Evolutionary conservation across 2,113 vertebrate species (phyloP), one percentile per base, ranked within the genome.

Genomic region (Meleagris gallopavo): DNA sequence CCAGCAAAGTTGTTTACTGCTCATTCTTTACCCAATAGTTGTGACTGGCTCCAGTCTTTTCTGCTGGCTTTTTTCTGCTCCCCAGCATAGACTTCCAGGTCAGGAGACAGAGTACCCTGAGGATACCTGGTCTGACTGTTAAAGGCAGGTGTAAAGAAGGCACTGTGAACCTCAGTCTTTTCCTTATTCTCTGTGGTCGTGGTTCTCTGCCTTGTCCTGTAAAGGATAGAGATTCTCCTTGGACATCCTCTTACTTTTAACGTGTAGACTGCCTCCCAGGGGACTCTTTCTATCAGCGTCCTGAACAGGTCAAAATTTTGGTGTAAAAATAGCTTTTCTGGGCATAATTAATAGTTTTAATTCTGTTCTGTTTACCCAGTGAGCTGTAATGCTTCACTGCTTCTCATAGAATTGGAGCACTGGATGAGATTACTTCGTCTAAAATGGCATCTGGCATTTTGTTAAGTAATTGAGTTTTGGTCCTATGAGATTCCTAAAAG

Each of bases 401-500:
- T 52, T 18, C 0, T 0, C 24, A n/a, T 2, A 46, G 12, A 83
- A 65, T 27, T 0, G 0, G 5, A 60, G 32, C 32, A 38, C 69
- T 17, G 66, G 40, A 21, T 73, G 40, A 70, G 18, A 25, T 75
- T 54, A 24, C 32, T 83, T 60, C 83, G 50, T 79, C 54, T 67
- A 15, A 89, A 83, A 41, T 50, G 40, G 22, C 13, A 19, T 5
- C 24, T 87, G 50, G 6, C 19, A 58, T 6, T 89, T 87, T 62
- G n/a, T 27, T 61, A 88, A 84, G 66, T 12, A 62, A 25, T 32
- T 9, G 67, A 79, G 16, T 45, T 78, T 69, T 79, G 48, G 30
- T 79, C 48, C 48, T 83, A 11, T 38, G n/a, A 45, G 62, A 2
- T 34, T 92, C 58, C 81, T 54, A 1, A 15, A 88, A 43, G 22